Base-by-base conservation (phyloP, 2,797 vertebrate species). In the Lithobates sylvaticus region DNA sequence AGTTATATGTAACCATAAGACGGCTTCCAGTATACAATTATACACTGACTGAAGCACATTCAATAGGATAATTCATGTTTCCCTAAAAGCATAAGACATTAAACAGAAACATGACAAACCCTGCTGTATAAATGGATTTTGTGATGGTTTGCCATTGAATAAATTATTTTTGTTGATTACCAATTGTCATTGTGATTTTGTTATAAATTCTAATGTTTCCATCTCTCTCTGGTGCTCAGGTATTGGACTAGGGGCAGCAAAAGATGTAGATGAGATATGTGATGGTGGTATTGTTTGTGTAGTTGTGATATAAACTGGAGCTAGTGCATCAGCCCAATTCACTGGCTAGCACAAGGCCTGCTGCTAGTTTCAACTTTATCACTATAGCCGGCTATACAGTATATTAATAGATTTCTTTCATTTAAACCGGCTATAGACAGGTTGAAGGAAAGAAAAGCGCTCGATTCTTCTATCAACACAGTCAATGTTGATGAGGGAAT, bases 101-200 rank as follows among this genome's bases (percentile, higher is more conserved):
- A 74, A 65, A 86, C 67, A 78, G 23, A 72, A 76, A 85, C 50
- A 74, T 72, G 73, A 69, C 44, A 76, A 82, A 54, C 68, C 36
- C 70, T 83, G 68, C 82, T 78, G 80, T 83, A 87, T 78, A 87
- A 87, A 87, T 83, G 68, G 75, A 87, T 87, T 87, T 78, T 87
- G 85, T 87, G 80, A 87, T 83, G 80, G 80, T 71, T 86, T 69
- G 80, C 81, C 86, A 87, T 79, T 84, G 42, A 86, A 86, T 87
- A 87, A 87, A 87, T 87, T 87, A 87, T 87, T 87, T 87, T 87
- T 87, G 85, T 79, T 87, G 76, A 87, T 58, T 82, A 83, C 27
- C 34, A 12, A 42, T 64, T 86, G 80, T 83, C 67, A 39, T 36
- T 36, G 23, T 86, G 65, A 75, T n/a, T 73, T 85, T 67, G 10